A percentile compares a stretch with the other conserved stretches of the same genome.
Evolutionary conservation across 2,888 invertebrate species (phyloP).

Genomic region (Anaspis maculata): DNA sequence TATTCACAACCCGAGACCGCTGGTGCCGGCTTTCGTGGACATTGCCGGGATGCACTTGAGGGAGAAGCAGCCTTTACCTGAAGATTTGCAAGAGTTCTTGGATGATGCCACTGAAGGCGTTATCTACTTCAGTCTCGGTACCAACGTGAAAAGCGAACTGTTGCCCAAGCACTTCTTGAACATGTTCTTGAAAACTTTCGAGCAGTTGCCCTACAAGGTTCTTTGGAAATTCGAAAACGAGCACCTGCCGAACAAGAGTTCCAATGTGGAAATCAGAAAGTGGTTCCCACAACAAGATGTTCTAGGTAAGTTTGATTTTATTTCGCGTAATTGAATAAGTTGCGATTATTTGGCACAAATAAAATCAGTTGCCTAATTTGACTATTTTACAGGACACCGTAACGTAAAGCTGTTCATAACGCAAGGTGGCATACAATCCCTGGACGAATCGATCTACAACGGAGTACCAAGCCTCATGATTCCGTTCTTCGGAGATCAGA

Average conservation of each 20-base stretch:
- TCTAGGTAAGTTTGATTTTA: slow-evolving; percentile 24
- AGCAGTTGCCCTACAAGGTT: slow-evolving; percentile 38
- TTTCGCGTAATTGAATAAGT: slow-evolving; percentile 1
- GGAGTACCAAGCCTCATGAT: slow-evolving; percentile 26
- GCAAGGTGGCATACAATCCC: slow-evolving; percentile 28
- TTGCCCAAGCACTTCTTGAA: slow-evolving; percentile 29
- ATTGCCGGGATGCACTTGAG: slow-evolving; percentile 27
- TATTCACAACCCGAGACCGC: slow-evolving; percentile 20
- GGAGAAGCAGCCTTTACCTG: slow-evolving; percentile 23
- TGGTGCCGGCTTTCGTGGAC: slow-evolving; percentile 23
- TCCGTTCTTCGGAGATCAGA: slow-evolving; percentile 29
- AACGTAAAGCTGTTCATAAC: slow-evolving; percentile 27
- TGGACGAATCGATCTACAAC: slow-evolving; percentile 25
- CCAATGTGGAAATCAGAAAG: slow-evolving; percentile 37
- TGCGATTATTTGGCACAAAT: too few species aligned
- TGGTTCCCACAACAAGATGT: slow-evolving; percentile 42
- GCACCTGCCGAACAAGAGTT: slow-evolving; percentile 25
- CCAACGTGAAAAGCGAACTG: slow-evolving; percentile 33
- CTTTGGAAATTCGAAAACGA: slow-evolving; percentile 43
- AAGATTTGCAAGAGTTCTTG: slow-evolving; percentile 32
- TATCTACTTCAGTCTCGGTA: slow-evolving; percentile 42
- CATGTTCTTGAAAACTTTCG: slow-evolving; percentile 33
- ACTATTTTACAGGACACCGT: slow-evolving; percentile 20
- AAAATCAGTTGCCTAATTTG: too few species aligned
- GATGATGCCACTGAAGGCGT: slow-evolving; percentile 35